Evolutionary conservation across 1,140 invertebrate species (phyloP).

Genomic region (Piezodorus guildinii): DNA sequence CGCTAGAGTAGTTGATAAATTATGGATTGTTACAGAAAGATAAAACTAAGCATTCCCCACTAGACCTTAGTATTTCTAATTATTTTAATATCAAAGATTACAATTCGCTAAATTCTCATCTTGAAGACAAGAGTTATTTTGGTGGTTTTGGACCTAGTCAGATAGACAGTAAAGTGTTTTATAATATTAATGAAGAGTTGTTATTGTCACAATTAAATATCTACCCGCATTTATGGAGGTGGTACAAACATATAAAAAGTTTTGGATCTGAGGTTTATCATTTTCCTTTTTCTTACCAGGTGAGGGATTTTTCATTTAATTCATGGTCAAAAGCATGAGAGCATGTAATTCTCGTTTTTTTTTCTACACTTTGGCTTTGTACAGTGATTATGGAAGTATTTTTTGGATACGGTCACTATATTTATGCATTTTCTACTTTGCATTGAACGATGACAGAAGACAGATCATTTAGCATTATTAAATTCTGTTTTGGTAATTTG

Average conservation of each 20-base stretch:
- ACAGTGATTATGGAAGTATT: too few relatives aligned
- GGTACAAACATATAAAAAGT: slow-evolving; percentile 31
- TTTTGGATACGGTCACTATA: too few relatives aligned
- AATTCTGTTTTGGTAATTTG: too few relatives aligned
- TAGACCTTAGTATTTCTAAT: background rate
- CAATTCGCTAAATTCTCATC: slow-evolving; percentile 27
- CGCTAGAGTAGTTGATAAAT: background rate
- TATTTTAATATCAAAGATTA: slow-evolving; percentile 12
- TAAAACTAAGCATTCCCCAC: background rate
- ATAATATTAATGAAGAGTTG: slow-evolving; percentile 12
- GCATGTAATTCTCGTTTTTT: too few relatives aligned
- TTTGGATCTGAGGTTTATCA: slow-evolving; percentile 9
- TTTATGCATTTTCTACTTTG: too few relatives aligned
- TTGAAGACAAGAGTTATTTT: slow-evolving; percentile 31
- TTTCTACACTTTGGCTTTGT: too few relatives aligned
- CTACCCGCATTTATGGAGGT: slow-evolving; percentile 30
- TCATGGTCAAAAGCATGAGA: background rate
- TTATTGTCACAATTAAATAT: slow-evolving; percentile 7
- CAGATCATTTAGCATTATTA: too few relatives aligned
- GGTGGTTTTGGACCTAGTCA: slow-evolving; percentile 29
- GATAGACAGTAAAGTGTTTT: slow-evolving; percentile 27
- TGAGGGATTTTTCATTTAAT: background rate
- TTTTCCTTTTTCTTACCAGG: background rate
- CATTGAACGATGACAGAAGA: too few relatives aligned
- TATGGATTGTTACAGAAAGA: slow-evolving; percentile 8